Evolutionary conservation across 2,113 vertebrate species (phyloP).

Genomic region (Scatophagus argus): DNA sequence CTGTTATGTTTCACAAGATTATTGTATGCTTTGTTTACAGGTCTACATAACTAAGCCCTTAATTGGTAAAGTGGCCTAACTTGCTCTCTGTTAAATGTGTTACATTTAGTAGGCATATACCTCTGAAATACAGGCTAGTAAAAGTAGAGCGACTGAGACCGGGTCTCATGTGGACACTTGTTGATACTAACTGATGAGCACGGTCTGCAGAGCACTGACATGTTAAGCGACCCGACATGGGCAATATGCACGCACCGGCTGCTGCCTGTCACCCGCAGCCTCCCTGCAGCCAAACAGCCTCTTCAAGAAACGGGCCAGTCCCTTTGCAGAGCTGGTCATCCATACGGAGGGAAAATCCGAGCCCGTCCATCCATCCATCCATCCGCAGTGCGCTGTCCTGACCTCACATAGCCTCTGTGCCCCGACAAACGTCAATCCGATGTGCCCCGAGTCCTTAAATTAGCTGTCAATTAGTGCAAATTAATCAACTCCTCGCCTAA

Average conservation of each 20-base stretch:
- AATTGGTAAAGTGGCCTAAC: too few species aligned
- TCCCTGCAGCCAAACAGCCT: slow-evolving; percentile 47
- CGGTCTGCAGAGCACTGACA: slow-evolving; percentile 61
- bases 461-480: slow-evolving; percentile 99
- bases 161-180: slow-evolving; percentile 57
- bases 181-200: slow-evolving; percentile 51
- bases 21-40: too few species aligned
- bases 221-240: slow-evolving; percentile 61
- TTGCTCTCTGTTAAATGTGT: too few species aligned
- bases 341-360: slow-evolving; percentile 33
- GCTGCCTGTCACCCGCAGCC: slow-evolving; percentile 72
- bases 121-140: too few species aligned
- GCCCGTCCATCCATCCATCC: slow-evolving; percentile 22
- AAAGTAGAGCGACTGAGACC: too few species aligned
- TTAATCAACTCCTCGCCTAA: slow-evolving; percentile 99
- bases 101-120: too few species aligned
- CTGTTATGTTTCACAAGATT: too few species aligned
- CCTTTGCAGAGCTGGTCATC: slow-evolving; percentile 58
- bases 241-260: slow-evolving; percentile 64
- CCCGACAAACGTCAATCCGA: slow-evolving; percentile 93
- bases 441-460: slow-evolving; percentile 94
- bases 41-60: too few species aligned
- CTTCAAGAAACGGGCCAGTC: slow-evolving; percentile 59
- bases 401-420: slow-evolving; percentile 87
- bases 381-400: slow-evolving; percentile 80